phyloP scores from a whole-genome alignment of 2,888 invertebrate species.

The Dugesia japonica region DNA sequence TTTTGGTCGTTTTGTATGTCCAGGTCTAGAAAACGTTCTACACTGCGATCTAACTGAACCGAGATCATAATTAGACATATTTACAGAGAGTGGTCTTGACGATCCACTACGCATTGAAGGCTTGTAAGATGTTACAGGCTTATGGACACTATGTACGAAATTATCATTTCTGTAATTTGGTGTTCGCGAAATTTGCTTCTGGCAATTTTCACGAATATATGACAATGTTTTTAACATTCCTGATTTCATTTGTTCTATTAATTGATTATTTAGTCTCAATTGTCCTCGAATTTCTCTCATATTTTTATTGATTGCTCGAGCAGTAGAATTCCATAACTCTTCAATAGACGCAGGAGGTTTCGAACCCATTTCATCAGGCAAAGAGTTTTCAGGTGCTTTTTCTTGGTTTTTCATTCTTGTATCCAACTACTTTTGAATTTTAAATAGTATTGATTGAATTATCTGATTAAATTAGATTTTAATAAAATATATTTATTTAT shows the following conservation, averaged over 20 bases:
- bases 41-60: not conserved
- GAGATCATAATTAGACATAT: not conserved
- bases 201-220: not conserved
- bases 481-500: no score
- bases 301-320: constrained; percentile 3
- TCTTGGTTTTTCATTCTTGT: constrained; percentile 11
- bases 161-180: not conserved
- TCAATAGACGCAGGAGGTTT: not conserved
- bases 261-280: not conserved
- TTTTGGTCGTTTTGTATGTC: not conserved
- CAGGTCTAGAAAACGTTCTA: not conserved
- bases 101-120: not conserved
- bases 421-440: not conserved
- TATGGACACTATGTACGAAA: not conserved
- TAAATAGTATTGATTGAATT: not conserved
- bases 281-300: not conserved
- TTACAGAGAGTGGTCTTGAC: not conserved
- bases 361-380: constrained; percentile 14
- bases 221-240: constrained; percentile 6
- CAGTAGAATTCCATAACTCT: constrained; percentile 15
- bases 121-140: not conserved
- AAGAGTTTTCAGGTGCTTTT: not conserved
- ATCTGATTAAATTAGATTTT: no score
- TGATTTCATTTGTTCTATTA: constrained; percentile 9
- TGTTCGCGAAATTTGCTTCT: not conserved